Base-by-base conservation (phyloP, 2,888 invertebrate species). In the Allacma fusca region DNA sequence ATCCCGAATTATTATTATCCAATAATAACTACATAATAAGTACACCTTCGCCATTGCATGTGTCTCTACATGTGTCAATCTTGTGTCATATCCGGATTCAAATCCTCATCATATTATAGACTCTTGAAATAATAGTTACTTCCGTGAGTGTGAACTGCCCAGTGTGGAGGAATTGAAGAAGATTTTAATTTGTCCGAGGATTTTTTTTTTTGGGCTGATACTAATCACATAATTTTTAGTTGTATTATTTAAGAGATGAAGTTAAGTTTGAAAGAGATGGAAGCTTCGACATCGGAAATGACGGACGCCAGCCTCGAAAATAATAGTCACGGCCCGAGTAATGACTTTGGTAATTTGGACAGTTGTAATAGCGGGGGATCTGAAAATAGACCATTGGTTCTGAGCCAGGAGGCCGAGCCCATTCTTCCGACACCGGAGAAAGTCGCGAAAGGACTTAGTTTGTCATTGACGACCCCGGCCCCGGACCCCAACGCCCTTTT, bases 301-400 rank as follows among this genome's bases (percentile, higher is more conserved):
- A 57, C 57, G 57, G 57, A 57, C 21, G 57, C 57, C 57, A 57
- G 57, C 21, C 7, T 16, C 21, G 57, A 57, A 57, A 57, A 57
- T 57, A 57, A 57, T 57, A 57, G 57, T 57, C 19, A 19, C 21
- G 21, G 19, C 21, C 21, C 5, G 4, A 57, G 2, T 16, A 57
- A 21, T 16, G 21, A 21, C 57, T 7, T 21, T 16, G 16, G 19
- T 21, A 57, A 57, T 16, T 7, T 57, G 57, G 57, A 57, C 57
- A 57, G 21, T 57, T 21, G 21, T 57, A 57, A 21, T 57, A 57
- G 13, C 13, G 4, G 13, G 2, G 57, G 57, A 57, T 57, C 57
- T 57, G 57, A 57, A 57, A 57, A 21, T 21, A 57, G 57, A 57
- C 57, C 57, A 21, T 21, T 57, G 5, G 21, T 21, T 16, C 7